Evolutionary conservation across 2,113 vertebrate species (phyloP).

Genomic region (Abramis brama): DNA sequence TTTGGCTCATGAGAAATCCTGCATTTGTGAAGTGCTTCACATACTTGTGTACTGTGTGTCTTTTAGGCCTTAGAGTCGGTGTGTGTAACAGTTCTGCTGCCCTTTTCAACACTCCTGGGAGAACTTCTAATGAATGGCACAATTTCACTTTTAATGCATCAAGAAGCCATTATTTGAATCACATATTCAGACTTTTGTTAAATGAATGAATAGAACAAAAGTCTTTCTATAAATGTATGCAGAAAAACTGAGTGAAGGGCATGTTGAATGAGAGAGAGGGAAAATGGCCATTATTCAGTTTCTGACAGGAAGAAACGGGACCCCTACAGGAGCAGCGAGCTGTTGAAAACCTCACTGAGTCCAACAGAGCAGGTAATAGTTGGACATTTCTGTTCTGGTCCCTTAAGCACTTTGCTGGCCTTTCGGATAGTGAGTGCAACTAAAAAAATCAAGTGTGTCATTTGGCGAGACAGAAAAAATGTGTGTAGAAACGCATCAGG

Average conservation of each 20-base stretch:
- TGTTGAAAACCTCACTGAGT: conserved; percentile 20
- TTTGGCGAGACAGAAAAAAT: conserved; percentile 26
- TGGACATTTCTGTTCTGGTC: conserved; percentile 37
- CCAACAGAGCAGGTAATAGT: conserved; percentile 41
- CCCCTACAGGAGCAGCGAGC: background rate
- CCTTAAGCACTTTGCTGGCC: conserved; percentile 26
- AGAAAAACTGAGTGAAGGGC: background rate
- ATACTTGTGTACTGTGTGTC: background rate
- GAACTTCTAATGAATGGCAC: background rate
- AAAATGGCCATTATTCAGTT: conserved; percentile 9
- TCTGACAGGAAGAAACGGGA: background rate
- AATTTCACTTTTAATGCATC: background rate
- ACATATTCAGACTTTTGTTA: background rate
- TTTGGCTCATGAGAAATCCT: background rate
- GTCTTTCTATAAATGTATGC: background rate
- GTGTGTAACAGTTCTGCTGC: background rate
- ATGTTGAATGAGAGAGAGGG: background rate
- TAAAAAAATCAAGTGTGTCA: conserved; percentile 35
- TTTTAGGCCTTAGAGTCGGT: background rate
- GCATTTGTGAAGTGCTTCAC: background rate
- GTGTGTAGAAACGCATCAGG: background rate
- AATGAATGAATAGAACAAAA: background rate
- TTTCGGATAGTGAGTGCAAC: conserved; percentile 7
- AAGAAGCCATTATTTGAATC: conserved; percentile 1
- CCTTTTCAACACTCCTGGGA: background rate